A percentile compares a stretch with the other conserved stretches of the same genome.
Evolutionary conservation across 2,113 vertebrate species (phyloP).

Genomic region (Neotragus moschatus): DNA sequence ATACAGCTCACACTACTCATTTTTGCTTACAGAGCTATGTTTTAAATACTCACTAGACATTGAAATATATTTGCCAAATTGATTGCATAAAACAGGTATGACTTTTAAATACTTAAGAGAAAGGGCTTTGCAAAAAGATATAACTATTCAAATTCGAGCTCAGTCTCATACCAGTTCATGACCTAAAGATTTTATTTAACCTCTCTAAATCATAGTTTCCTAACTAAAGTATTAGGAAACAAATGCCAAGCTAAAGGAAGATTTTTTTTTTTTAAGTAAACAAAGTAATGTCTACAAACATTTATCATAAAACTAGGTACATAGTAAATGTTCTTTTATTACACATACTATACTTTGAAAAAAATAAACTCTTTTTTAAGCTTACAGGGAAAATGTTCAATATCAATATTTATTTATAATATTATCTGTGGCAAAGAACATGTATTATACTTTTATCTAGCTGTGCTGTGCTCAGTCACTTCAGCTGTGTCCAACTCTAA

Average conservation of each 20-base stretch:
- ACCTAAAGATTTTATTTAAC: neutral
- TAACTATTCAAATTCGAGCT: neutral
- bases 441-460: neutral
- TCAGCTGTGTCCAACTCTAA: neutral
- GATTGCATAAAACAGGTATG: neutral
- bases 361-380: neutral
- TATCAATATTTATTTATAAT: neutral
- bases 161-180: neutral
- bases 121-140: neutral
- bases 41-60: neutral
- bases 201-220: neutral
- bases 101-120: neutral
- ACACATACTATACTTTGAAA: neutral
- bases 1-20: neutral
- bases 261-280: no score
- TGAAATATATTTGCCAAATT: neutral
- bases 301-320: neutral
- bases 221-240: neutral
- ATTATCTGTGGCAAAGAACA: neutral
- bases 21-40: neutral
- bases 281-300: neutral
- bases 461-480: neutral
- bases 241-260: neutral
- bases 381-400: neutral
- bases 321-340: neutral